phyloP scores from a whole-genome alignment of 2,797 vertebrate species.

The Notolepis coatsorum region DNA sequence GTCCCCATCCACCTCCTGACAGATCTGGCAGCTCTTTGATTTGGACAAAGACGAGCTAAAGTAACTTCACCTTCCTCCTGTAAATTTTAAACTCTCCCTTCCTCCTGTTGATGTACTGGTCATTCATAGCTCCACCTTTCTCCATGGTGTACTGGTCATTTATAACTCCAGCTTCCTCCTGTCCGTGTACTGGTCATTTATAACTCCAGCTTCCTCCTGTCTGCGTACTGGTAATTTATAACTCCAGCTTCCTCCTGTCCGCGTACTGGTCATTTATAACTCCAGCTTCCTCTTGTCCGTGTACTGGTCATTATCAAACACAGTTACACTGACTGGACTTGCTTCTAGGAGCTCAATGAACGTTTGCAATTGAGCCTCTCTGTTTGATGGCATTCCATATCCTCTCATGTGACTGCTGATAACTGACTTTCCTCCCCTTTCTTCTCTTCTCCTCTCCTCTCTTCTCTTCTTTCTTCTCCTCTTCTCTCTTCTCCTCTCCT shows the following conservation, averaged over 20 bases:
- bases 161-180: no score
- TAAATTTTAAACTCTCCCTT: no score
- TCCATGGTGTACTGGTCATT: no score
- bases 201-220: no score
- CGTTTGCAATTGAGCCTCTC: slow-evolving; percentile 54
- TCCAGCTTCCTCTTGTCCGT: slow-evolving; percentile 31
- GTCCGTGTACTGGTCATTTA: no score
- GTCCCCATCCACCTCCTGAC: slow-evolving; percentile 33
- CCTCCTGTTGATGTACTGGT: no score
- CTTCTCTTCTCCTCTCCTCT: neutral
- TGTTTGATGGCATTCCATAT: slow-evolving; percentile 27
- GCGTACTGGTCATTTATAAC: no score
- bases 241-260: no score
- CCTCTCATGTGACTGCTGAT: slow-evolving; percentile 32
- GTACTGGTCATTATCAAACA: slow-evolving; percentile 54
- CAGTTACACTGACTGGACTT: slow-evolving; percentile 44
- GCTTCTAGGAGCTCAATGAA: slow-evolving; percentile 42
- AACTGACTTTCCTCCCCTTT: no score
- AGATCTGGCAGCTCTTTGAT: slow-evolving; percentile 49
- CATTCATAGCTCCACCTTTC: no score
- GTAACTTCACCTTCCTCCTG: slow-evolving; percentile 16
- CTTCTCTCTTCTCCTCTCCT: no score
- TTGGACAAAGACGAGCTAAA: slow-evolving; percentile 39
- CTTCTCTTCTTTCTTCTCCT: neutral
- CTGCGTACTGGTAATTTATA: no score